Evolutionary conservation across 2,888 invertebrate species (phyloP).

Genomic region (Bellardia pandia): DNA sequence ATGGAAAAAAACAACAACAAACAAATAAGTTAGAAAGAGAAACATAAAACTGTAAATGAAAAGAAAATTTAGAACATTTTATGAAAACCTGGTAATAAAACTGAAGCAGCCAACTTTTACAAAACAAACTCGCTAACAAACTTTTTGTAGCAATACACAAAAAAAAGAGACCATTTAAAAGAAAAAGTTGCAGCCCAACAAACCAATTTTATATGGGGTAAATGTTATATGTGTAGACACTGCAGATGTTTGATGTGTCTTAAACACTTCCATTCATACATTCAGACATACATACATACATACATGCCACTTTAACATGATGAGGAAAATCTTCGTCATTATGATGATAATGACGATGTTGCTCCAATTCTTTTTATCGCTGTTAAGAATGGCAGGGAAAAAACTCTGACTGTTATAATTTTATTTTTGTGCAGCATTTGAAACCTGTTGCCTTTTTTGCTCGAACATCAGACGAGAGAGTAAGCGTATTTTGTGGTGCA

Average conservation of each 20-base stretch:
- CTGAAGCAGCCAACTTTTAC: conserved; percentile 42
- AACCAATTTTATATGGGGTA: conserved; percentile 35
- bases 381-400: conserved; percentile 32
- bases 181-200: conserved; percentile 64
- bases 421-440: neutral
- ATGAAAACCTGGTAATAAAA: conserved; percentile 53
- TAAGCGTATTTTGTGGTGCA: conserved; percentile 29
- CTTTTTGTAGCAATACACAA: conserved; percentile 19
- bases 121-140: conserved; percentile 2
- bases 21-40: neutral
- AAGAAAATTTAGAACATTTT: conserved; percentile 70
- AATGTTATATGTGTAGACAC: conserved; percentile 35
- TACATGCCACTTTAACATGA: neutral
- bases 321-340: conserved; percentile 24
- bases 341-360: conserved; percentile 53
- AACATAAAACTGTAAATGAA: conserved; percentile 41
- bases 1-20: neutral
- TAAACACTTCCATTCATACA: neutral
- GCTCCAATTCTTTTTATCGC: conserved; percentile 64
- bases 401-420: conserved; percentile 38
- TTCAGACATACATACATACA: neutral
- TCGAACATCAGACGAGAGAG: conserved; percentile 5
- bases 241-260: conserved; percentile 37
- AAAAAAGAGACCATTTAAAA: conserved; percentile 24
- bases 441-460: conserved; percentile 55